Evolutionary conservation across 1,140 invertebrate species (phyloP), one percentile per base, ranked within the genome.

Genomic region (Bombus breviceps): DNA sequence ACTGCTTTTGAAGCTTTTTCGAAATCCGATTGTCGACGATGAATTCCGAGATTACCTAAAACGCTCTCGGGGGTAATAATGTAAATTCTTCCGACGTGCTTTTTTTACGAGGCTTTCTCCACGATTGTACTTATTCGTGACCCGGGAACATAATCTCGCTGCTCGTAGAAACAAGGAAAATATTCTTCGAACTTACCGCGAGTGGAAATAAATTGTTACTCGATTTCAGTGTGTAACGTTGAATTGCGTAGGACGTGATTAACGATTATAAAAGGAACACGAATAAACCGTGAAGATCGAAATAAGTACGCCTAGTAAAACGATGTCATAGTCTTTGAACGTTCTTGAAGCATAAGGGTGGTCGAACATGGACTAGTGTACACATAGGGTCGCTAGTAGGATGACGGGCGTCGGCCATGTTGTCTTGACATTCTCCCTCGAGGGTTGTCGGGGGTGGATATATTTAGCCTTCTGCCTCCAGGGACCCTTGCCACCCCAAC

Each of bases 391-490:
- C 84, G 92, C 90, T 93, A 87, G 92, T 91, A 91, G 94, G 93
- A 95, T 95, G 94, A 95, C 94, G 95, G 94, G 93, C 94, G 95
- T 95, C 95, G 94, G 95, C 95, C 95, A 95, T 95, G 95, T 95
- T 95, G 95, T 95, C 94, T 95, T 95, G 95, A 95, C 94, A 95
- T 95, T 95, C 92, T 94, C 94, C 93, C 94, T 92, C 92, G 93
- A 90, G 93, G 93, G 92, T 94, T 94, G 92, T 93, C 92, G 93
- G 93, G 93, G 94, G 93, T 95, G 94, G 95, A 94, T 95, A 95
- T 95, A 95, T 95, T 95, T 95, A 95, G 94, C 94, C 93, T 94
- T 91, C 93, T 92, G 94, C 95, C 95, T 95, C 94, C 90, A 92
- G 94, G 94, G 95, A 95, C 89, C 90, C 92, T 92, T 88, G 90